Conservation (phyloP, 1,140 invertebrate genomes). For the Oreohelix idahoensis region DNA sequence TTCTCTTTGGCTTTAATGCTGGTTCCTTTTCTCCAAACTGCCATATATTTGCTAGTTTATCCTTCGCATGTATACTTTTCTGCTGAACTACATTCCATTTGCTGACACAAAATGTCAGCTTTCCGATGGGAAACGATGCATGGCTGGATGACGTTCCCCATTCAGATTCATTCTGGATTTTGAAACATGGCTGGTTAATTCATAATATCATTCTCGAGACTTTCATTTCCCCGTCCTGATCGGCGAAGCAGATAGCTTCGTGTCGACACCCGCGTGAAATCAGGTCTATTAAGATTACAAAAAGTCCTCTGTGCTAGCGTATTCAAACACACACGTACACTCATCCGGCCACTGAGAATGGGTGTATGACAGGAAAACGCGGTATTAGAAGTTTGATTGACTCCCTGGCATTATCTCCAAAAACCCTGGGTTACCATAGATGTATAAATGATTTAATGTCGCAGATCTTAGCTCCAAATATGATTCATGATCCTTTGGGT, state of each 20-base stretch:
- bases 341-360: neutral
- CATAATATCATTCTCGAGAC: neutral
- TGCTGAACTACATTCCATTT: neutral
- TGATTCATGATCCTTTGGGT: neutral
- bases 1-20: too few species aligned
- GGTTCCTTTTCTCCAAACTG: too few species aligned
- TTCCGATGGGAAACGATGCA: neutral
- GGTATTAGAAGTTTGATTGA: conserved; percentile 1
- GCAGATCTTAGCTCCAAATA: neutral
- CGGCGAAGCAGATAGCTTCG: neutral
- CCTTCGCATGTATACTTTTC: too few species aligned
- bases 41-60: too few species aligned
- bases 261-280: conserved; percentile 4
- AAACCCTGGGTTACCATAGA: neutral
- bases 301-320: neutral
- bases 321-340: neutral
- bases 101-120: neutral
- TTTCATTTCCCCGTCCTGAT: neutral
- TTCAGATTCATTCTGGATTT: neutral
- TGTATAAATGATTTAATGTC: neutral
- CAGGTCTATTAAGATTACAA: neutral
- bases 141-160: neutral
- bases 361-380: neutral
- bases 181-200: neutral
- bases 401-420: neutral